A percentile compares a stretch with the other conserved stretches of the same genome.
phyloP scores from a whole-genome alignment of 2,113 vertebrate species.

The Rana temporaria region DNA sequence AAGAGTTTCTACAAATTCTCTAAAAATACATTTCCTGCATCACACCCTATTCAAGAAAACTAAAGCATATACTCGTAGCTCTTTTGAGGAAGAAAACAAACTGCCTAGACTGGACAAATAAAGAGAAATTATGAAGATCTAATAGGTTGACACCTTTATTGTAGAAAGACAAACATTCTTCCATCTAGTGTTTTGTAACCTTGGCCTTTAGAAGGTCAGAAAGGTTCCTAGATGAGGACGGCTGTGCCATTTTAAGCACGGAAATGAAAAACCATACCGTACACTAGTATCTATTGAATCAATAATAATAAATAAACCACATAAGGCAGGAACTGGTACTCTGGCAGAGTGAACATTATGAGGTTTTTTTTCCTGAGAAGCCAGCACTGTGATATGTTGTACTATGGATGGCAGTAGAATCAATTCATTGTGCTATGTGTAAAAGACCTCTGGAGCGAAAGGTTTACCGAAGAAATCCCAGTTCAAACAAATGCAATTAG shows the following conservation, averaged over 20 bases:
- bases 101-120: background rate
- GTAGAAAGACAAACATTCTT: background rate
- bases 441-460: constrained; percentile 31
- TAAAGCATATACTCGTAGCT: too few species aligned
- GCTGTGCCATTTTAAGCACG: background rate
- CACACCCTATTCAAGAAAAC: too few species aligned
- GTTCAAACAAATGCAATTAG: constrained; percentile 55
- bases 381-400: background rate
- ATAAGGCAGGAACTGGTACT: background rate
- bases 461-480: constrained; percentile 46
- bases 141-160: background rate
- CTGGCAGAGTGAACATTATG: constrained; percentile 5
- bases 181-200: background rate
- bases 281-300: constrained; percentile 6
- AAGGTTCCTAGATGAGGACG: background rate
- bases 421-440: constrained; percentile 34
- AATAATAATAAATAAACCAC: constrained; percentile 12
- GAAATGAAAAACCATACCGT: background rate
- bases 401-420: constrained; percentile 14
- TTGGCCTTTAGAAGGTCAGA: constrained; percentile 3
- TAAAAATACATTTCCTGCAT: too few species aligned
- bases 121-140: background rate
- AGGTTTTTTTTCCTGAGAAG: constrained; percentile 26
- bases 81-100: background rate
- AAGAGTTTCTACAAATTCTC: too few species aligned